Percentiles rank a stretch among this genome's conserved stretches.
Conservation (phyloP, 2,888 invertebrate genomes). For the Hololepta plana region DNA sequence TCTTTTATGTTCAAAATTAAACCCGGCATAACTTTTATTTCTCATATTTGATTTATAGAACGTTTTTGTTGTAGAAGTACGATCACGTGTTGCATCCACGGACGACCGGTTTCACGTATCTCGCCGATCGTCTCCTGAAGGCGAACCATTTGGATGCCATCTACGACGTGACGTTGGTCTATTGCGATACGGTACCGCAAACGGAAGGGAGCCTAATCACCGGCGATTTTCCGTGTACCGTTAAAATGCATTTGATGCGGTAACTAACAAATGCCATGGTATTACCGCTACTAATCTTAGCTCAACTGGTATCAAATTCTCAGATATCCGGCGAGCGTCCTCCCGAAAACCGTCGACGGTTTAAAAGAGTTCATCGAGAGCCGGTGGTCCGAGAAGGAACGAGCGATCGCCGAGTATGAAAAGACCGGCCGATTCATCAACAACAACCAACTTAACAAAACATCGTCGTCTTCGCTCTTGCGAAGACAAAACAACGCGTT, state of each 20-base stretch:
- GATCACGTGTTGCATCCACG: slow-evolving; percentile 71
- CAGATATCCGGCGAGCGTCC: slow-evolving; percentile 38
- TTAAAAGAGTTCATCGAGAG: slow-evolving; percentile 45
- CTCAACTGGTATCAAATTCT: too few relatives aligned
- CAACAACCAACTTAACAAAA: slow-evolving; percentile 12
- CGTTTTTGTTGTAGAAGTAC: slow-evolving; percentile 29
- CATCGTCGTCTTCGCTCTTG: too few relatives aligned
- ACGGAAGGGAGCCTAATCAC: slow-evolving; percentile 51
- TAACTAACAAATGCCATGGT: slow-evolving; percentile 19
- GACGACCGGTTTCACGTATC: slow-evolving; percentile 58
- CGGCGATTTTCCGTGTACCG: slow-evolving; percentile 54
- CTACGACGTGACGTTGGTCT: slow-evolving; percentile 77
- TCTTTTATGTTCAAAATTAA: too few relatives aligned
- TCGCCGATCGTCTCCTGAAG: slow-evolving; percentile 35
- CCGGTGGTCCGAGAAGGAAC: slow-evolving; percentile 49
- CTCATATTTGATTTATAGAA: too few relatives aligned
- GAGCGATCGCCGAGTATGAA: slow-evolving; percentile 37
- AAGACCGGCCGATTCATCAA: slow-evolving; percentile 30
- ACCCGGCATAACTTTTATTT: too few relatives aligned
- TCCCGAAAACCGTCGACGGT: slow-evolving; percentile 38
- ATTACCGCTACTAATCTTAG: too few relatives aligned
- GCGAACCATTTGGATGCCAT: slow-evolving; percentile 50
- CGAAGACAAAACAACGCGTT: slow-evolving; percentile 19
- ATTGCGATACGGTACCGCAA: slow-evolving; percentile 57
- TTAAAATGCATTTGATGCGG: slow-evolving; percentile 60